Percentiles rank a stretch among this genome's conserved stretches.
phyloP scores from a whole-genome alignment of 2,797 vertebrate species.

The Lemur catta region DNA sequence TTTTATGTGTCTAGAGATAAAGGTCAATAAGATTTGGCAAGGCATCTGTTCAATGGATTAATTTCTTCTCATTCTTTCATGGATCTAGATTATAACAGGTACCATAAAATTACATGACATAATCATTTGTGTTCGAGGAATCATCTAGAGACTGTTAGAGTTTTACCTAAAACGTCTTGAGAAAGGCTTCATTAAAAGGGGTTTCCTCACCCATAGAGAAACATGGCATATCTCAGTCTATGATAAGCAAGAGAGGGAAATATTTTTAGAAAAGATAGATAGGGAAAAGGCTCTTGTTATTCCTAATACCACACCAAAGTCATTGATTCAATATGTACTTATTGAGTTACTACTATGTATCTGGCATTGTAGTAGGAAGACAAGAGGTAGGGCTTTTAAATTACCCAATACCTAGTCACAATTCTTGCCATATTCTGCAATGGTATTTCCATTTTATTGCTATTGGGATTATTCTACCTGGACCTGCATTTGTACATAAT shows the following conservation, averaged over 20 bases:
- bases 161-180: not conserved
- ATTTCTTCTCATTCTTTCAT: slow-evolving; percentile 10
- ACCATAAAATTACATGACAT: not conserved
- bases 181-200: not conserved
- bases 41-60: not conserved
- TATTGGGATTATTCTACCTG: not conserved
- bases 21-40: not conserved
- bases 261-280: not conserved
- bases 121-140: not conserved
- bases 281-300: not conserved
- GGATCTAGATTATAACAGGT: not conserved
- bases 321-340: not conserved
- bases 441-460: not conserved
- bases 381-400: not conserved
- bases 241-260: not conserved
- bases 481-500: not conserved
- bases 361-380: not conserved
- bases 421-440: not conserved
- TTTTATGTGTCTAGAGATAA: not conserved
- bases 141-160: not conserved
- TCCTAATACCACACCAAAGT: not conserved
- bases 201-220: not conserved
- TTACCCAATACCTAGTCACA: not conserved
- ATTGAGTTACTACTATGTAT: not conserved
- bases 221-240: not conserved